Conservation (phyloP, 2,113 vertebrate species). For the Cacatua alba region DNA sequence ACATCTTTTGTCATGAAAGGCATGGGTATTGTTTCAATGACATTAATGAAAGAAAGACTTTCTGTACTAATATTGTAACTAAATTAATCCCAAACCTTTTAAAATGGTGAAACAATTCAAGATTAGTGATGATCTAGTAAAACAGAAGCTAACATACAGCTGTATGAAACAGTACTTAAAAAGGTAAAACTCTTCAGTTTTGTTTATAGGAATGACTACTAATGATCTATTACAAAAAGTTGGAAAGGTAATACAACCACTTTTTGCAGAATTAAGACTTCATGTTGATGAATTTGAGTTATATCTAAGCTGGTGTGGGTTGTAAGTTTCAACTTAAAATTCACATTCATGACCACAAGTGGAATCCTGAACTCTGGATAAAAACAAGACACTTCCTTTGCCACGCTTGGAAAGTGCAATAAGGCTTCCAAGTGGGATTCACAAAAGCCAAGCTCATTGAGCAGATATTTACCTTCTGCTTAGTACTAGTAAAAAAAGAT, state of each 20-base stretch:
- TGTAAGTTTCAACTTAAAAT: not conserved
- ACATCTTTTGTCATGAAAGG: not conserved
- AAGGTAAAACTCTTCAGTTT: not conserved
- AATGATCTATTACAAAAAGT: not conserved
- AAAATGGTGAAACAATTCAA: not conserved
- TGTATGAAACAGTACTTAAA: not conserved
- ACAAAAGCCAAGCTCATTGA: not conserved
- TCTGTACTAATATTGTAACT: not conserved
- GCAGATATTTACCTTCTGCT: not conserved
- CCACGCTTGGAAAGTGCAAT: not conserved
- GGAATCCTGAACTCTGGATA: not conserved
- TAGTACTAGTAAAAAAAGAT: not conserved
- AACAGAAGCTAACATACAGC: not conserved
- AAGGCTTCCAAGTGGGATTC: not conserved
- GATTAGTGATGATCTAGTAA: not conserved
- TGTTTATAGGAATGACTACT: not conserved
- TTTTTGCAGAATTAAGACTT: not conserved
- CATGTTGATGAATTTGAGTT: not conserved
- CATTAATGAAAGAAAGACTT: not conserved
- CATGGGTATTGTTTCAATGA: not conserved
- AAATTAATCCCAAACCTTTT: not conserved
- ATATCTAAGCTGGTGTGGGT: not conserved
- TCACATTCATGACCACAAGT: accelerated
- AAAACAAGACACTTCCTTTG: not conserved
- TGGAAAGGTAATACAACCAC: not conserved